These are phyloP conservation scores for Eulemur coronatus DNA, from an alignment of 2,797 vertebrate species.

Conservation along the genomic window DNA sequence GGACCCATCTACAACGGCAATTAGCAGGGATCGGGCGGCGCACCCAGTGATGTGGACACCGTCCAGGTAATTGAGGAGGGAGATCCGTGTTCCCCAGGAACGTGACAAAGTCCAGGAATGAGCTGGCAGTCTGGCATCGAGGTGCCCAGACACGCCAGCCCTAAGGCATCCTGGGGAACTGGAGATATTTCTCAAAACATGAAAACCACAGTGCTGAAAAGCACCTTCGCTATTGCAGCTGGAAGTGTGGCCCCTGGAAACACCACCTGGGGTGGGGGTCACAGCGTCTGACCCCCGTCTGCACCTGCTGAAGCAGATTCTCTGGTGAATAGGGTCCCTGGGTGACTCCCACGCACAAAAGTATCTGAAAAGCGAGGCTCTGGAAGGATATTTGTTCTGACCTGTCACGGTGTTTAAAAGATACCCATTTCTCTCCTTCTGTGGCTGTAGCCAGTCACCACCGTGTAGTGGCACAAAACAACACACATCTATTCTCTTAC, in stretches of 20 bases:
- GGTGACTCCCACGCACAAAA: not conserved
- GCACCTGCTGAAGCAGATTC: too few species aligned
- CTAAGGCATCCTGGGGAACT: too few species aligned
- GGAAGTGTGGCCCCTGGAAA: fast-evolving
- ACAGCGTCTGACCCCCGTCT: fast-evolving
- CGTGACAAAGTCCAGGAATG: not conserved
- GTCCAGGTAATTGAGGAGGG: not conserved
- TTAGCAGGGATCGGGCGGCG: not conserved
- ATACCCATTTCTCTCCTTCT: fast-evolving
- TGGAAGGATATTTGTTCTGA: not conserved
- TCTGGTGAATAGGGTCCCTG: not conserved
- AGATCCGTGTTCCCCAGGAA: not conserved
- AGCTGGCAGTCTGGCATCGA: not conserved
- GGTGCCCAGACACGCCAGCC: not conserved
- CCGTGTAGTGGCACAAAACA: too few species aligned
- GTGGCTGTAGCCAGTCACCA: not conserved
- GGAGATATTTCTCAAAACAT: not conserved
- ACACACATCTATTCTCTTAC: not conserved
- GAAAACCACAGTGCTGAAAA: too few species aligned
- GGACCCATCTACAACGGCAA: too few species aligned
- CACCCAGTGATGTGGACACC: fast-evolving
- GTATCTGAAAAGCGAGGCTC: not conserved
- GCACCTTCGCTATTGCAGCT: not conserved
- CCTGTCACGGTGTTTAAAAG: not conserved
- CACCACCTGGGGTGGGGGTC: too few species aligned